Conservation (phyloP, 2,113 vertebrate genomes). For the Pachycephala philippinensis region DNA sequence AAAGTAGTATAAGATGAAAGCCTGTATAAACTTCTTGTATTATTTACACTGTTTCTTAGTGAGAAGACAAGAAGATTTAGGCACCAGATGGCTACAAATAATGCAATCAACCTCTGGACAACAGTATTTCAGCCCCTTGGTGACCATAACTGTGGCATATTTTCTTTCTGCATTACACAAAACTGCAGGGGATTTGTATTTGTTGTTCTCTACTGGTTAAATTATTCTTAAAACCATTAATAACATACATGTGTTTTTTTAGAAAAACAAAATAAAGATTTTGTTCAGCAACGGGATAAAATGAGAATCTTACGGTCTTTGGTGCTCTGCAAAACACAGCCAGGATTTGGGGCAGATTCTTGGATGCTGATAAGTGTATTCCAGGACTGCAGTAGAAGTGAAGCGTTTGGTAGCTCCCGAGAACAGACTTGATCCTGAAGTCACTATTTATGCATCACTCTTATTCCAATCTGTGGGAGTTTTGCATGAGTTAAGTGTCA, state of each 20-base stretch:
- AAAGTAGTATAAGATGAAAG: neutral
- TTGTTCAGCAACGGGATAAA: neutral
- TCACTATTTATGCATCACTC: conserved; percentile 38
- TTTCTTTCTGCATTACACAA: neutral
- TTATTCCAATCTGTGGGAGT: conserved; percentile 51
- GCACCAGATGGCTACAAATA: neutral
- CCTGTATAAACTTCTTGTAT: neutral
- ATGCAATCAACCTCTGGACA: neutral
- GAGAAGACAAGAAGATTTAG: neutral
- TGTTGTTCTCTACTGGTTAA: neutral
- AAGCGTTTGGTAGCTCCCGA: neutral
- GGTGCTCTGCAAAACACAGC: neutral
- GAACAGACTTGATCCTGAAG: conserved; percentile 58
- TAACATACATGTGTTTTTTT: neutral
- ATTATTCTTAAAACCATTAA: neutral
- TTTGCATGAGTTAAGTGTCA: conserved; percentile 60
- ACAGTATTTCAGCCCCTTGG: neutral
- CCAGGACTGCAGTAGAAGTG: neutral
- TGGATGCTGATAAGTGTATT: neutral
- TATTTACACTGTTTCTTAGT: neutral
- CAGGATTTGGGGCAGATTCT: conserved; percentile 10
- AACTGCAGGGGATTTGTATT: neutral
- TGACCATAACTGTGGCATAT: neutral
- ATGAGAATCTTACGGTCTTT: neutral
- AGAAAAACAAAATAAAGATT: neutral